Base-by-base conservation (phyloP, 2,797 vertebrate species). In the Echeneis naucrates region DNA sequence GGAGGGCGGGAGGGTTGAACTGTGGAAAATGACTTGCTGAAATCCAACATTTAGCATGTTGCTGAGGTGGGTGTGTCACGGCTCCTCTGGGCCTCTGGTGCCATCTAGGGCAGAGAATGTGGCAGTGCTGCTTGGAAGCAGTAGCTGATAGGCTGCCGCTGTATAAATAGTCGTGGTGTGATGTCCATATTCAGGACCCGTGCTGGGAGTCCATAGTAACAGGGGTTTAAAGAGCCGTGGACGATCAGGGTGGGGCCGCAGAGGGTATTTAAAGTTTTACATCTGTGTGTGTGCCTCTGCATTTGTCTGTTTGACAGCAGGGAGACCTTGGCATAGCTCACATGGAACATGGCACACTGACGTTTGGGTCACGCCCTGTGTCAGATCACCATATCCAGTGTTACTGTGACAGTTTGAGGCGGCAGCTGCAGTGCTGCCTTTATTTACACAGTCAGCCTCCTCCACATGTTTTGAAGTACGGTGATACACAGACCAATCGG, bases 21-120 rank as follows among this genome's bases (percentile, higher is more conserved):
- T 64, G 33, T 83, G 38, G 4, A 64, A 79, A 77, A 59, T 44
- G 26, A 66, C 57, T 75, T 48, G 66, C 42, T 71, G 40, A 37
- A 72, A 77, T 55, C 57, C 42, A 76, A 35, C 78, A 81, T 88
- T 77, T 77, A 72, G 48, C 40, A 68, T 64, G 74, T 37, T 65
- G 38, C 53, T 71, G 84, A 32, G 81, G 92, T 92, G 92, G 94
- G 92, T 80, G 93, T 94, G 92, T 88, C 92, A 2, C 5, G 2
- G 50, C 38, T 51, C 73, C 63, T 66, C 42, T 33, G 75, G 75
- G 75, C 53, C 77, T 75, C 57, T 92, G 86, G 91, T 85, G 93
- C 94, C 94, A 95, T 94, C 95, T 95, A 94, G 87, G 90, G 95
- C 74, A 91, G 87, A 89, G 90, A 94, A 94, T 92, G 92, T 80